Evolutionary conservation across 1,140 invertebrate genomes (phyloP), one percentile per base, ranked within the genome.

Genomic region (Rhynchophorus ferrugineus): DNA sequence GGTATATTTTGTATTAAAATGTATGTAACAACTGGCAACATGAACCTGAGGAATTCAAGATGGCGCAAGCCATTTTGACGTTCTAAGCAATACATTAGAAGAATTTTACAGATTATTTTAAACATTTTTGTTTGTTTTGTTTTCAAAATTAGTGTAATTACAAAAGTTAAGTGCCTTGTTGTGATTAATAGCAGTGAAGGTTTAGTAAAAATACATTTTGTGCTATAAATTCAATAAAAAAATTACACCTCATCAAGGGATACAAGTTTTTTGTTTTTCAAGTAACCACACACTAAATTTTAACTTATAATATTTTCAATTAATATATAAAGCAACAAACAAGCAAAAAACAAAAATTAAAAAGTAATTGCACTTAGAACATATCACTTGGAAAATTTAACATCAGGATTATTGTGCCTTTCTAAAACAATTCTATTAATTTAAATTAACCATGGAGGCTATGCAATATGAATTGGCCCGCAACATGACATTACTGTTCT

Each of bases 401-500:
- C 14, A 42, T 20, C 22, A 20, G 16, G 6, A 1, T 13, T 16
- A 19, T 21, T 13, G 39, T 21, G 35, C 8, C 37, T 20, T 21
- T 38, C 16, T 33, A 16, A 35, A 18, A 11, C 11, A 11, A 1
- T 34, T 3, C 45, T 38, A 13, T 3, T 6, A 20, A 11, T 36
- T 37, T 7, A 37, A 24, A 42, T 36, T 16, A 56, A 35, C 22
- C 20, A 94, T 94, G 90, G 90, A 95, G 70, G 88, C 87, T 68
- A 85, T 87, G 69, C 89, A 93, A 72, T 95, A 95, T 73, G 92
- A 95, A 78, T 79, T 87, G 71, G 86, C 90, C 57, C 78, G 90
- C 66, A 95, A 97, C 69, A 84, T 92, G 80, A 96, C 94, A 49
- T 76, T 97, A 53, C 78, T 97, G 61, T 97, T 97, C 73, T 96